A percentile compares a stretch with the other conserved stretches of the same genome.
phyloP scores from a whole-genome alignment of 2,888 invertebrate species.

The Chaetogeoica ovagalla region DNA sequence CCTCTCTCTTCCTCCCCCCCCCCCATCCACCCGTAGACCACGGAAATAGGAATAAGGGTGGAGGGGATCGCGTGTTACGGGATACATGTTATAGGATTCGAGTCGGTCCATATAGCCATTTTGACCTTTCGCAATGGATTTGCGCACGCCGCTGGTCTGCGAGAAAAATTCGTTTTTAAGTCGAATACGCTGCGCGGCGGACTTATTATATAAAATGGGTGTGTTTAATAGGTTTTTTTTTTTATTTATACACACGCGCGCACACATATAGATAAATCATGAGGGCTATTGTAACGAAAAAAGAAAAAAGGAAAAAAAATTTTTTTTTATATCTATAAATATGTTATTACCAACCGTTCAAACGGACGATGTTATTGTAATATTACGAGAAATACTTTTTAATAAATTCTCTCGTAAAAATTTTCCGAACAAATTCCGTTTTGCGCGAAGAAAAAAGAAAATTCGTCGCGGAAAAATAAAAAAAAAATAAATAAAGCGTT shows the following conservation, averaged over 20 bases:
- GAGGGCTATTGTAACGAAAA: conserved; percentile 9
- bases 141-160: not conserved
- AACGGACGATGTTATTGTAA: conserved; percentile 1
- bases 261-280: not conserved
- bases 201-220: not conserved
- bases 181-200: not conserved
- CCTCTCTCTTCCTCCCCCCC: no score
- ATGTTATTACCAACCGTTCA: not conserved
- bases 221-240: not conserved
- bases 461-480: no score
- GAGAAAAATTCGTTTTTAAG: not conserved
- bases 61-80: not conserved
- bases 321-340: conserved; percentile 6
- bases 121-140: conserved; percentile 41
- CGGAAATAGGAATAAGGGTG: not conserved
- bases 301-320: not conserved
- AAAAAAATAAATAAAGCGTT: no score
- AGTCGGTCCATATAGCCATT: conserved; percentile 14
- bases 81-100: not conserved
- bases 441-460: no score
- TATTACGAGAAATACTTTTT: not conserved
- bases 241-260: not conserved
- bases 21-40: conserved; percentile 5
- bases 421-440: not conserved
- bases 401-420: not conserved